Percentiles rank a stretch among this genome's conserved stretches.
phyloP scores from a whole-genome alignment of 2,797 vertebrate genomes.

The Acrossocheilus fasciatus region DNA sequence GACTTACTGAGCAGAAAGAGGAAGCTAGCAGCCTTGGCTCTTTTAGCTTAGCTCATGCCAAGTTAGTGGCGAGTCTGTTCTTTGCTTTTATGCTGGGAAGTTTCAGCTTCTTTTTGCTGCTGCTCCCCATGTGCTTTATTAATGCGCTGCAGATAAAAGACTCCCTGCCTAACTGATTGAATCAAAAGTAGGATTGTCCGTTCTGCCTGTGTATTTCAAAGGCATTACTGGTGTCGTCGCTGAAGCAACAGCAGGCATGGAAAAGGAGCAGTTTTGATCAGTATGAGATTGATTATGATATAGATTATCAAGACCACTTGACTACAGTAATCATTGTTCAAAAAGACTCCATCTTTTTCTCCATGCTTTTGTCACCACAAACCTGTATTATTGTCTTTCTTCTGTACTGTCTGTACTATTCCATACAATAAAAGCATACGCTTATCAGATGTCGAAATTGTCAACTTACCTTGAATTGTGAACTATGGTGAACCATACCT shows the following conservation, averaged over 20 bases:
- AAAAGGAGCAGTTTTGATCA: neutral
- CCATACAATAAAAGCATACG: neutral
- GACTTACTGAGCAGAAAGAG: neutral
- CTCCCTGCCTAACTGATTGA: conserved; percentile 34
- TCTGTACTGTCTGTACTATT: neutral
- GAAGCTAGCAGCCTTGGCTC: neutral
- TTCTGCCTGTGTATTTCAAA: neutral
- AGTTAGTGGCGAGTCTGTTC: neutral
- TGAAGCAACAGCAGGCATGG: neutral
- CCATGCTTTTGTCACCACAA: neutral
- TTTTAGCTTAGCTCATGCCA: conserved; percentile 13
- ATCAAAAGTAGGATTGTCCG: neutral
- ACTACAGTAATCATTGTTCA: neutral
- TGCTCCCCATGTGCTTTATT: conserved; percentile 21
- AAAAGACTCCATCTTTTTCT: neutral
- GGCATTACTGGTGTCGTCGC: neutral
- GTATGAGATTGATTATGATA: neutral
- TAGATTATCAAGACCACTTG: neutral
- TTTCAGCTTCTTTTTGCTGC: conserved; percentile 7
- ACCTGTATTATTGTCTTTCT: neutral
- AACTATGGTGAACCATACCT: neutral
- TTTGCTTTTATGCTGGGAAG: conserved; percentile 18
- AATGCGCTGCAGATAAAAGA: conserved; percentile 32
- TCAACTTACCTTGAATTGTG: neutral
- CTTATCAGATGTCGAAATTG: neutral